Evolutionary conservation across 53 echinoderm and acorn worm species (phyloP), one percentile per base, ranked within the genome.

Genomic region (Antedon mediterranea): DNA sequence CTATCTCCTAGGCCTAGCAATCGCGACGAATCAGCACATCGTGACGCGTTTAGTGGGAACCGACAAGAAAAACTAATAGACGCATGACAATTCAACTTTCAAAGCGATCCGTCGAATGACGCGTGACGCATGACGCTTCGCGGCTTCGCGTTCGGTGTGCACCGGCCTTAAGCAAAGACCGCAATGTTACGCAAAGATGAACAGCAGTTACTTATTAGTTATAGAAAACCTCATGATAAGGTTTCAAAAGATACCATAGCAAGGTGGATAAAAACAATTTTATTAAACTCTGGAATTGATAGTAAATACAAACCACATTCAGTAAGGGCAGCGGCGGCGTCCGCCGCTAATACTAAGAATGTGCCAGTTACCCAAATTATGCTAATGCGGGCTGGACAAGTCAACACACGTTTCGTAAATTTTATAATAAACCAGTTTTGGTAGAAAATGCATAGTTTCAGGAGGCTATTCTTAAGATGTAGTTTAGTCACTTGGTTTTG

Each of bases 191-290:
- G 83, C 34, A 73, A 71, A 30, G 34, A 9, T 26, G 89, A 86
- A 42, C 71, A 33, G 30, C 28, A 8, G 11, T 30, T 86, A 41
- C 74, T 86, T 41, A 71, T 86, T 14, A 84, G 81, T 70, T 88
- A 80, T 31, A 43, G 71, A 72, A 88, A 84, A 31, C 84, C 88
- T 33, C 81, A 88, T 43, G 72, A 57, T 4, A 9, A 75, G 0
- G 81, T 81, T 6, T 29, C 84, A 74, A 30, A 34, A 29, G 73
- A 72, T 28, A 88, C 84, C 14, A 77, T 88, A 26, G 72, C 79
- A 27, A 32, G 71, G 29, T 88, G 84, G 88, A 37, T 37, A 11
- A 37, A 11, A 57, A 23, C 23, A 57, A 57, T 57, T 2, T 57
- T 6, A 57, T 13, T 1, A 18, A 57, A 57, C 2, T 57, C 57